Conservation (phyloP, 2,888 invertebrate genomes). For the Lochmaea crataegi region DNA sequence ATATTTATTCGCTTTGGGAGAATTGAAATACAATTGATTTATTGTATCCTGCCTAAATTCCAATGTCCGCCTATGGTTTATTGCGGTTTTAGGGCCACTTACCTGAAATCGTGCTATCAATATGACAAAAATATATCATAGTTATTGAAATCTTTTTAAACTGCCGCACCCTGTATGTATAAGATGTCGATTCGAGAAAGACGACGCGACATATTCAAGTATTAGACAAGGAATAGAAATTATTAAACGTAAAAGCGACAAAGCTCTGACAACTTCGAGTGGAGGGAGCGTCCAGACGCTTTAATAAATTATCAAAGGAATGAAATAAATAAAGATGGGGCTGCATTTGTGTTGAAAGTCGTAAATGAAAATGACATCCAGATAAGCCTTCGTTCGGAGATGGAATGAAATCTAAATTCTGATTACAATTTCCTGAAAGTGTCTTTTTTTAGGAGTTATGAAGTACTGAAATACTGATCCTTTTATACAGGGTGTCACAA, state of each 20-base stretch:
- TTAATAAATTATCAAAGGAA: constrained; percentile 5
- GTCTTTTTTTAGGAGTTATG: not conserved
- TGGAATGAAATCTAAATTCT: not conserved
- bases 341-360: not conserved
- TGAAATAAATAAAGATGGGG: not conserved
- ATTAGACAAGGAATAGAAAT: constrained; percentile 7
- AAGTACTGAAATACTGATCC: not conserved
- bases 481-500: not conserved
- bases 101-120: too few species aligned
- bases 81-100: too few species aligned
- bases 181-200: not conserved
- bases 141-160: too few species aligned
- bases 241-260: not conserved
- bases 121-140: too few species aligned
- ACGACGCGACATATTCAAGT: not conserved
- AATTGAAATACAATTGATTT: too few species aligned
- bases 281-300: not conserved
- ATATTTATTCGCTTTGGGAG: too few species aligned
- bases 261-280: not conserved
- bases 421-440: not conserved
- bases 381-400: not conserved
- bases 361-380: not conserved
- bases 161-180: too few species aligned
- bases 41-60: too few species aligned
- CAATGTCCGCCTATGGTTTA: too few species aligned